phyloP scores from a whole-genome alignment of 2,797 vertebrate genomes.

The Cygnus olor region DNA sequence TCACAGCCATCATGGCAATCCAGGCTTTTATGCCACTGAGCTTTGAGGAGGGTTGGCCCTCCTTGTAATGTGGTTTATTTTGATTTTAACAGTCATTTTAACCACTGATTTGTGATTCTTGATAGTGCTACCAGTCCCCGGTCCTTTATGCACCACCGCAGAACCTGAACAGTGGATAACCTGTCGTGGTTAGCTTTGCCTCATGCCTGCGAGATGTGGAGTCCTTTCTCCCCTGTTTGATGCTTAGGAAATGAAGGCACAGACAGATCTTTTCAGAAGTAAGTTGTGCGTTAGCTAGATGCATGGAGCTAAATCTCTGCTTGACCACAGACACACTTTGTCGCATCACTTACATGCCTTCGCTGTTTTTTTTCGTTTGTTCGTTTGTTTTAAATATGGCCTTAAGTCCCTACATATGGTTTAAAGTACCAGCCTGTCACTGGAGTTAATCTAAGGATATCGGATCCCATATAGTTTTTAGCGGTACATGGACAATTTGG shows the following conservation, averaged over 20 bases:
- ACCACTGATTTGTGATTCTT: background rate
- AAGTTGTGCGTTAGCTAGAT: background rate
- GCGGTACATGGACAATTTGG: background rate
- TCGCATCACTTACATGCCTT: rapidly evolving
- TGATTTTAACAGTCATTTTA: background rate
- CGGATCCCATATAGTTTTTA: background rate
- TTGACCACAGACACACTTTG: background rate
- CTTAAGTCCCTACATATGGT: background rate
- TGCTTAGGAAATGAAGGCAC: background rate
- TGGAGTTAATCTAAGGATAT: background rate
- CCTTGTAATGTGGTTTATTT: background rate
- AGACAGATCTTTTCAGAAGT: background rate
- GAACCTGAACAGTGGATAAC: background rate
- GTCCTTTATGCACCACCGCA: background rate
- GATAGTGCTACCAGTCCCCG: background rate
- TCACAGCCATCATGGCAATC: background rate
- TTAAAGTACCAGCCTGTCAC: background rate
- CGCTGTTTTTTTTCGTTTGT: background rate
- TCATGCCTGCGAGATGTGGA: rapidly evolving
- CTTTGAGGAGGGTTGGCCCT: background rate
- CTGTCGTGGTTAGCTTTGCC: background rate
- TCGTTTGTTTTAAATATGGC: background rate
- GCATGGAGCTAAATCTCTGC: background rate
- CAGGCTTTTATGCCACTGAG: background rate
- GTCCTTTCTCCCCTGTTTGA: background rate